Percentiles rank a stretch among this genome's conserved stretches.
phyloP scores from a whole-genome alignment of 1,140 invertebrate genomes.

The Bombus haemorrhoidalis region DNA sequence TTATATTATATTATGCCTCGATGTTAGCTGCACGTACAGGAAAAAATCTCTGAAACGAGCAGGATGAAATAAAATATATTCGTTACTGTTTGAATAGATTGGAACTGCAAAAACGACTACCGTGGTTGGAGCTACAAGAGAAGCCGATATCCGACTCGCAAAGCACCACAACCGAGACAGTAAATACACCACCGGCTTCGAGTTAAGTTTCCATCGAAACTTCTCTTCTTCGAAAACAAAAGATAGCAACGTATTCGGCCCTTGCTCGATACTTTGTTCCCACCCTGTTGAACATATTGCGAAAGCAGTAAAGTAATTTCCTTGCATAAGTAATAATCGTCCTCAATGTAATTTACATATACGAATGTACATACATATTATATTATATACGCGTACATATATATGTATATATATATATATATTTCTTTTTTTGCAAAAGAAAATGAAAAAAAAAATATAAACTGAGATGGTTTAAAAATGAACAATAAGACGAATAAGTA shows the following conservation, averaged over 20 bases:
- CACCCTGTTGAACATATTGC: slow-evolving; percentile 26
- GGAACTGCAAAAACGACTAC: slow-evolving; percentile 80
- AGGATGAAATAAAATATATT: not conserved
- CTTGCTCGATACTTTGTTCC: not conserved
- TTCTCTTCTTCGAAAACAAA: not conserved
- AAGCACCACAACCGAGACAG: slow-evolving; percentile 78
- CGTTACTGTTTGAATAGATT: slow-evolving; percentile 63
- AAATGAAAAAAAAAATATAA: not conserved
- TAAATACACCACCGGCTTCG: slow-evolving; percentile 69
- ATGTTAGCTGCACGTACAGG: not conserved
- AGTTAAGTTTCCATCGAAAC: slow-evolving; percentile 56
- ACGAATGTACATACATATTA: not conserved
- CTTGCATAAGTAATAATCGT: slow-evolving; percentile 33
- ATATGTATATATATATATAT: not conserved
- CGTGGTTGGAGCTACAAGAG: slow-evolving; percentile 80
- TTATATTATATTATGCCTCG: too few relatives aligned
- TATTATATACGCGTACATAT: not conserved
- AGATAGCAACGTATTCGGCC: slow-evolving; percentile 2
- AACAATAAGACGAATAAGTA: not conserved
- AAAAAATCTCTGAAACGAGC: not conserved
- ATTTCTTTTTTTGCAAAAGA: not conserved
- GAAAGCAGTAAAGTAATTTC: slow-evolving; percentile 55
- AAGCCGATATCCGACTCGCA: slow-evolving; percentile 69
- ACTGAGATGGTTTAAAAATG: not conserved
- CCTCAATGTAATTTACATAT: not conserved